Percentiles rank a stretch among this genome's conserved stretches.
These are phyloP conservation scores for Collichthys lucidus DNA, from an alignment of 2,113 vertebrate genomes.

Conservation along the genomic window DNA sequence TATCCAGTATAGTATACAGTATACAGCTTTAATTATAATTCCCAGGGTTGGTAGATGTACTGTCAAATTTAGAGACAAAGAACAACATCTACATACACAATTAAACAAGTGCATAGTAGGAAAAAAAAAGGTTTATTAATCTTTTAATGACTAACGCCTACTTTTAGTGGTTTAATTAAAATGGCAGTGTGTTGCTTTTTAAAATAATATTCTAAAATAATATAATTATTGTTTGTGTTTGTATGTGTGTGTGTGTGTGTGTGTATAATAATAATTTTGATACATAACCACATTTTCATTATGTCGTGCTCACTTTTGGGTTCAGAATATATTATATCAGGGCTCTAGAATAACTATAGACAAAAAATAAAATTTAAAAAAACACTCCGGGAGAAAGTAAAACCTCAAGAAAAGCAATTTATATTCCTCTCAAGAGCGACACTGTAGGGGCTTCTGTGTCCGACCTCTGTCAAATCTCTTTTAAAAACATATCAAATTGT, in stretches of 20 bases:
- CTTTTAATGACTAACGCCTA: not conserved
- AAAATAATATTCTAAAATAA: not conserved
- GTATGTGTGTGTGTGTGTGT: too few species aligned
- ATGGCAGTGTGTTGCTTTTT: not conserved
- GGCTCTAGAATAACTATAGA: not conserved
- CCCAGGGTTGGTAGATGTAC: not conserved
- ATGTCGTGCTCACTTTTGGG: not conserved
- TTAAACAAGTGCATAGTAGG: not conserved
- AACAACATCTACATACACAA: not conserved
- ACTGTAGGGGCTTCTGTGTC: slow-evolving; percentile 24
- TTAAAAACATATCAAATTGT: slow-evolving; percentile 72
- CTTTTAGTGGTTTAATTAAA: not conserved
- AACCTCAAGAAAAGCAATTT: slow-evolving; percentile 13
- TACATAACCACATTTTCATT: not conserved
- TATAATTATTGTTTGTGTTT: too few species aligned
- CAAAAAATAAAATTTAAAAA: not conserved
- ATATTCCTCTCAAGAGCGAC: slow-evolving; percentile 19
- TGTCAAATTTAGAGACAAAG: not conserved
- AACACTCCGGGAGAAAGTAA: not conserved
- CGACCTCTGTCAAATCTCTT: slow-evolving; percentile 62
- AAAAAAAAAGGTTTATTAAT: not conserved
- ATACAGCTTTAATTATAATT: not conserved
- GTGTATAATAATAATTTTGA: not conserved
- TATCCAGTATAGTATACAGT: not conserved
- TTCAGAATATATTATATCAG: not conserved